Conservation (phyloP, 2,797 vertebrate genomes). For the Pithecia hirsuta region DNA sequence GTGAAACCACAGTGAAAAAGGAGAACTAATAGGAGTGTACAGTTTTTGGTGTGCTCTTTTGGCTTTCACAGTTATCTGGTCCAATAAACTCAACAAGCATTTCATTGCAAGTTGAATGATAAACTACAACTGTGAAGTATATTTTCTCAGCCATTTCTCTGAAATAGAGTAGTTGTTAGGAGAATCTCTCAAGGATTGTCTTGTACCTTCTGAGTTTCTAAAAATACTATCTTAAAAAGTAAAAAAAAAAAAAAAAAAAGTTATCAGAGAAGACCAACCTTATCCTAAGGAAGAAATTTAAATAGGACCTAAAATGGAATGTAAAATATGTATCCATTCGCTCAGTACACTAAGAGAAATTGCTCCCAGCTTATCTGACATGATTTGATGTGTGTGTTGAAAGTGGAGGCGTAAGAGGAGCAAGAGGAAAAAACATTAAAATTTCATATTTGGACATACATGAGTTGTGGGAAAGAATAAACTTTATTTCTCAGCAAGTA, state of each 20-base stretch:
- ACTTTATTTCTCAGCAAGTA: neutral
- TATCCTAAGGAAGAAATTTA: neutral
- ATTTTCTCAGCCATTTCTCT: constrained; percentile 31
- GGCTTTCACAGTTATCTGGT: neutral
- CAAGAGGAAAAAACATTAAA: neutral
- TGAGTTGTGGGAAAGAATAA: neutral
- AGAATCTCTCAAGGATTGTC: constrained; percentile 2
- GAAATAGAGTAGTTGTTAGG: neutral
- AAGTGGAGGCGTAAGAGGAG: neutral
- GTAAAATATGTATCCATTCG: neutral
- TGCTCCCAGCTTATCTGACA: neutral
- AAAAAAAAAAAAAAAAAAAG: constrained; percentile 13
- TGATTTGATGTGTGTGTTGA: neutral
- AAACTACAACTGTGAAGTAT: neutral
- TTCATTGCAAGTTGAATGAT: neutral
- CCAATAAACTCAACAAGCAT: neutral
- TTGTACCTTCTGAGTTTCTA: neutral
- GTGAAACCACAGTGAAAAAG: neutral
- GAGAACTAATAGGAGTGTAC: neutral
- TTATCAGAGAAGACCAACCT: neutral
- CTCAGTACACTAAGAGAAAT: neutral
- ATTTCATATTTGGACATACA: neutral
- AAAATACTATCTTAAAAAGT: neutral
- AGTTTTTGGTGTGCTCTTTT: neutral
- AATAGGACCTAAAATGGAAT: neutral